Evolutionary conservation across 2,797 vertebrate genomes (phyloP).

Genomic region (Lagorchestes hirsutus): DNA sequence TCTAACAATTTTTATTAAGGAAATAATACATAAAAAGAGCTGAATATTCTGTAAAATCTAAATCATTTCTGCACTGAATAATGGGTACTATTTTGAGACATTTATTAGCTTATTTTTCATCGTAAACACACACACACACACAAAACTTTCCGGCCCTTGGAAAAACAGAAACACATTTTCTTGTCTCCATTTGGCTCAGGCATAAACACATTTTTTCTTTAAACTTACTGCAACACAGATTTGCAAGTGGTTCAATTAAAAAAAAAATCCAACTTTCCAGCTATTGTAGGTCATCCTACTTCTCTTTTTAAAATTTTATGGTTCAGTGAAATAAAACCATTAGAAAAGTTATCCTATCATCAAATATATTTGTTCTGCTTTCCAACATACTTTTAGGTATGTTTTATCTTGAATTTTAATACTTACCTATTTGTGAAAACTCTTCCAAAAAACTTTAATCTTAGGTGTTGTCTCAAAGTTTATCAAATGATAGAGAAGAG

Average conservation of each 20-base stretch:
- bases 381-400: conserved; percentile 51
- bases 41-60: conserved; percentile 41
- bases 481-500: conserved; percentile 6
- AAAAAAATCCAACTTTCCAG: conserved; percentile 9
- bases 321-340: not conserved
- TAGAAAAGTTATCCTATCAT: conserved; percentile 40
- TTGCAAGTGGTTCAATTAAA: not conserved
- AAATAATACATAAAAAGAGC: conserved; percentile 45
- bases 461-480: not conserved
- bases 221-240: conserved; percentile 60
- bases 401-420: conserved; percentile 38
- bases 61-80: conserved; percentile 27
- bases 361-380: conserved; percentile 41
- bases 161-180: conserved; percentile 49
- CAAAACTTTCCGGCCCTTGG: conserved; percentile 47
- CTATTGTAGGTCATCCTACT: not conserved
- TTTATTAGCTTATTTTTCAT: conserved; percentile 56
- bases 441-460: not conserved
- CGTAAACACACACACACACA: conserved; percentile 38
- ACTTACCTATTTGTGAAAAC: not conserved
- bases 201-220: conserved; percentile 36
- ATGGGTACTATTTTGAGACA: conserved; percentile 47
- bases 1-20: conserved; percentile 32
- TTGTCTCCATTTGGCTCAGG: conserved; percentile 37
- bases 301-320: conserved; percentile 22